These are phyloP conservation scores for Amia ocellicauda DNA, from an alignment of 2,113 vertebrate species.

Conservation along the genomic window DNA sequence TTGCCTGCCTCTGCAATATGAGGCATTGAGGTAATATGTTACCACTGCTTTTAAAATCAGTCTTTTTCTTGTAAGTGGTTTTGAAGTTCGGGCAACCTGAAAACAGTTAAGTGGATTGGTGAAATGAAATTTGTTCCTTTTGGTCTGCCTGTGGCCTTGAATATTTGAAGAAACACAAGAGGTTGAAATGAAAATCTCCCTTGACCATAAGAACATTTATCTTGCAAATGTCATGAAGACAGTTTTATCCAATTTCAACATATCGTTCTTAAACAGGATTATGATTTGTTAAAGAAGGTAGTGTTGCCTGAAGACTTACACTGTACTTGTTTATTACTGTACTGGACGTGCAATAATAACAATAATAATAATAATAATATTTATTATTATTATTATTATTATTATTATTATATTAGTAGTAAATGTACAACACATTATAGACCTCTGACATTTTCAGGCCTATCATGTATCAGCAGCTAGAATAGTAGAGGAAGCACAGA, in stretches of 20 bases:
- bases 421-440: no score
- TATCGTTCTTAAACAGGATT: background rate
- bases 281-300: background rate
- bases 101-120: constrained; percentile 18
- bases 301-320: background rate
- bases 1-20: background rate
- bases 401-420: no score
- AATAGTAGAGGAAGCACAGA: no score
- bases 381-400: no score
- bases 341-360: no score
- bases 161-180: constrained; percentile 1
- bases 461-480: no score
- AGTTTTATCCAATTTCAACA: background rate
- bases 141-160: constrained; percentile 7
- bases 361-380: no score
- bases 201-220: background rate
- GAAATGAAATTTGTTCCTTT: constrained; percentile 17
- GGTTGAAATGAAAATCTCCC: background rate
- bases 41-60: background rate
- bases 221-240: background rate
- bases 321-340: no score
- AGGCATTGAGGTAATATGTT: background rate
- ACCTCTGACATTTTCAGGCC: no score
- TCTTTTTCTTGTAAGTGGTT: constrained; percentile 7
- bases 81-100: constrained; percentile 4